Percentiles rank a stretch among this genome's conserved stretches.
Conservation (phyloP, 2,797 vertebrate species). For the Cuniculus paca region DNA sequence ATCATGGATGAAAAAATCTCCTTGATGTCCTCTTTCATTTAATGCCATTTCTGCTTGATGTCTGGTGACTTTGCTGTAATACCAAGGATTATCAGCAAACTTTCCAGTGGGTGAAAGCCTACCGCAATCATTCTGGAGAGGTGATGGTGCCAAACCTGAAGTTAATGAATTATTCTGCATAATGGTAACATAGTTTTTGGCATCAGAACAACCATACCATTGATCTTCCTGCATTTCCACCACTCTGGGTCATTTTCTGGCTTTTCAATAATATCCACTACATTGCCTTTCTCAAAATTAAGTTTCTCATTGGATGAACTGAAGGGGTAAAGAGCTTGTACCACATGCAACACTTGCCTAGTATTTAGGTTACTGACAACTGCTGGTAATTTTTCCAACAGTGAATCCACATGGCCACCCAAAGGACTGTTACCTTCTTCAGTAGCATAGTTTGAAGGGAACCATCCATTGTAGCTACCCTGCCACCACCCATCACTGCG, state of each 20-base stretch:
- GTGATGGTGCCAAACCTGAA: slow-evolving; percentile 91
- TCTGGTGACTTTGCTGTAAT: slow-evolving; percentile 96
- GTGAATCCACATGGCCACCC: slow-evolving; percentile 91
- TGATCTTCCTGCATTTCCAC: slow-evolving; percentile 96
- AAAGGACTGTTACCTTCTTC: slow-evolving; percentile 93
- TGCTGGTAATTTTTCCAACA: slow-evolving; percentile 93
- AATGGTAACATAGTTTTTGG: slow-evolving; percentile 96
- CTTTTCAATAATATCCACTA: slow-evolving; percentile 96
- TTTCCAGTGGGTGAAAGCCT: slow-evolving; percentile 92
- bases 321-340: slow-evolving; percentile 96
- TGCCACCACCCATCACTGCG: slow-evolving; percentile 97
- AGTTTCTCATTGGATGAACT: slow-evolving; percentile 95
- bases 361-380: slow-evolving; percentile 92
- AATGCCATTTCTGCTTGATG: slow-evolving; percentile 96
- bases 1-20: slow-evolving; percentile 96
- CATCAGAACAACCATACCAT: slow-evolving; percentile 94
- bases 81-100: slow-evolving; percentile 95
- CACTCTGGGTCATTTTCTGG: slow-evolving; percentile 96
- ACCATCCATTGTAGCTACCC: slow-evolving; percentile 95
- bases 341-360: slow-evolving; percentile 92
- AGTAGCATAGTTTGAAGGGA: slow-evolving; percentile 96
- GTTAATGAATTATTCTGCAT: slow-evolving; percentile 91
- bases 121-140: slow-evolving; percentile 95
- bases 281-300: slow-evolving; percentile 95
- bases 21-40: slow-evolving; percentile 94